Evolutionary conservation across 2,888 invertebrate species (phyloP).

Genomic region (Athalia rosae): DNA sequence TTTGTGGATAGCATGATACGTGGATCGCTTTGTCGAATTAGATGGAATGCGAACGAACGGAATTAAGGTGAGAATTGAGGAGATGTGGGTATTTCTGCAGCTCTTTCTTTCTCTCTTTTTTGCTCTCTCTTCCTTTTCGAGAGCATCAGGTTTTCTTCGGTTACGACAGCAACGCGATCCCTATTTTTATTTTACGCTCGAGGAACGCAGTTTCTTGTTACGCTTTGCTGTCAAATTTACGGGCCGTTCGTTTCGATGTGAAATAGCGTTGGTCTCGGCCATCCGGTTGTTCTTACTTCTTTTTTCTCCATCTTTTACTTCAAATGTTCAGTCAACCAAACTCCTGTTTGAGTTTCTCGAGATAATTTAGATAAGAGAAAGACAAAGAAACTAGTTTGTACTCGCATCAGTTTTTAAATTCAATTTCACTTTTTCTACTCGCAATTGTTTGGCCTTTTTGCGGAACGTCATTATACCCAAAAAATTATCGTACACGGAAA

Average conservation of each 20-base stretch:
- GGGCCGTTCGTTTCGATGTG: conserved; percentile 9
- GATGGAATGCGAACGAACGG: no score
- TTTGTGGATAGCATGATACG: no score
- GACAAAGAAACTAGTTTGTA: no score
- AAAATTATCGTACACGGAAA: no score
- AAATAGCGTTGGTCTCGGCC: conserved; percentile 11
- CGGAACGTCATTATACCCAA: no score
- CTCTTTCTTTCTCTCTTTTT: not conserved
- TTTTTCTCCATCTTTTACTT: not conserved
- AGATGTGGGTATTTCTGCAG: not conserved
- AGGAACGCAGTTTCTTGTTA: conserved; percentile 5
- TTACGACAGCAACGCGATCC: conserved; percentile 1
- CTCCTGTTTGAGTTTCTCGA: not conserved
- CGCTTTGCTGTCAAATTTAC: conserved; percentile 29
- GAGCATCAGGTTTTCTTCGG: not conserved
- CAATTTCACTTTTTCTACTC: no score
- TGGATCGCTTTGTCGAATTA: no score
- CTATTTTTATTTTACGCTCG: conserved; percentile 10
- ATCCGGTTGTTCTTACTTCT: conserved; percentile 3
- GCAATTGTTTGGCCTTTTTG: no score
- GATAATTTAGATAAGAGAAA: no score
- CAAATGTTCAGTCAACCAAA: not conserved
- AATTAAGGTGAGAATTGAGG: no score
- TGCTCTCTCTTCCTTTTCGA: not conserved
- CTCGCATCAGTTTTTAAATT: no score